Evolutionary conservation across 2,888 invertebrate species (phyloP).

Genomic region (Diloba caeruleocephala): DNA sequence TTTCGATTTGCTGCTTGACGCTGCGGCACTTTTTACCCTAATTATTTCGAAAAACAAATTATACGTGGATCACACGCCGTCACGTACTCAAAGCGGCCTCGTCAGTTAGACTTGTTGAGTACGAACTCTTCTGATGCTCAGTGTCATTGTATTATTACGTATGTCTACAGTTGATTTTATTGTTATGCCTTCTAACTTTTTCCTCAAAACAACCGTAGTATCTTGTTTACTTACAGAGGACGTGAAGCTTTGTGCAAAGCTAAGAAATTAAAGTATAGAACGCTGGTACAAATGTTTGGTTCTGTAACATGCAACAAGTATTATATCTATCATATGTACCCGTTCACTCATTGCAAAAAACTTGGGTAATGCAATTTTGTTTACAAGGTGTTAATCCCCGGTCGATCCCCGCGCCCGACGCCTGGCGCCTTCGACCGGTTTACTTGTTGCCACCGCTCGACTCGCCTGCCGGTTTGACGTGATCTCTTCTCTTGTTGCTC

Average conservation of each 20-base stretch:
- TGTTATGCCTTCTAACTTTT: slow-evolving; percentile 44
- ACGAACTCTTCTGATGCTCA: slow-evolving; percentile 51
- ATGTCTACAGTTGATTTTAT: slow-evolving; percentile 38
- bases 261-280: slow-evolving; percentile 36
- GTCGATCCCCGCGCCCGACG: slow-evolving; percentile 72
- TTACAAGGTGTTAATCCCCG: slow-evolving; percentile 85
- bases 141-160: slow-evolving; percentile 54
- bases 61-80: slow-evolving; percentile 48
- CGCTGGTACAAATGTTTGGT: slow-evolving; percentile 34
- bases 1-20: slow-evolving; percentile 82
- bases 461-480: slow-evolving; percentile 85
- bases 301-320: slow-evolving; percentile 41
- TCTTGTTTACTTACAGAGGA: slow-evolving; percentile 26
- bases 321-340: slow-evolving; percentile 48
- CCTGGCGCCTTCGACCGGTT: slow-evolving; percentile 87
- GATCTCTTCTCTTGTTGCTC: slow-evolving; percentile 85
- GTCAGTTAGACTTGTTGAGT: slow-evolving; percentile 55
- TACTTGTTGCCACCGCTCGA: slow-evolving; percentile 81
- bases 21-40: slow-evolving; percentile 78
- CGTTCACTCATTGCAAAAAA: slow-evolving; percentile 63
- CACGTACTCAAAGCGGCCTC: slow-evolving; percentile 60
- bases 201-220: slow-evolving; percentile 17
- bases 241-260: slow-evolving; percentile 28
- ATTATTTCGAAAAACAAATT: slow-evolving; percentile 69
- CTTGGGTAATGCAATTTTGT: slow-evolving; percentile 82